Conservation (phyloP, 1,140 invertebrate species). For the Lethrus apterus region DNA sequence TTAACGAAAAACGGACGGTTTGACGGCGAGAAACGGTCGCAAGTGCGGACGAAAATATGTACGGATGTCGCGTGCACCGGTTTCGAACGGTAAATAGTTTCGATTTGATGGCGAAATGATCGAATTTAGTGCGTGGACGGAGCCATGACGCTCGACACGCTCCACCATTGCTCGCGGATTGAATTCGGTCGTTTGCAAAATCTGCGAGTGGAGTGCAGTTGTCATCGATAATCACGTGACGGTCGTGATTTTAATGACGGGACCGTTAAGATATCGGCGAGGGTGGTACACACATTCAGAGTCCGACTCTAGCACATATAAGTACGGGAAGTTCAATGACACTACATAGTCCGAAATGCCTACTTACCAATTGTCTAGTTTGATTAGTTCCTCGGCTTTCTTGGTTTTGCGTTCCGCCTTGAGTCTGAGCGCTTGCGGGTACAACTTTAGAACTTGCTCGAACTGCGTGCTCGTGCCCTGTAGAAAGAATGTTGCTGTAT, state of each 20-base stretch:
- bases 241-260: constrained; percentile 54
- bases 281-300: constrained; percentile 46
- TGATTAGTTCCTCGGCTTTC: constrained; percentile 87
- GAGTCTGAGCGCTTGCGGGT: constrained; percentile 76
- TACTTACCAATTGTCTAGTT: constrained; percentile 86
- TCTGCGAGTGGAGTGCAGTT: constrained; percentile 35
- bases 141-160: constrained; percentile 30
- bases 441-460: constrained; percentile 79
- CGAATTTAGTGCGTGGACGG: constrained; percentile 6
- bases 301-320: constrained; percentile 32
- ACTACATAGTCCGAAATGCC: constrained; percentile 16
- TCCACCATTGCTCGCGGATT: background rate
- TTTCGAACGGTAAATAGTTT: too few species aligned
- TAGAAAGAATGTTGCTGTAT: constrained; percentile 84
- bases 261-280: constrained; percentile 49
- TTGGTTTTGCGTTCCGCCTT: constrained; percentile 83
- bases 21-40: too few species aligned
- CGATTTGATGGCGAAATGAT: too few species aligned
- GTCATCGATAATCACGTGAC: constrained; percentile 56
- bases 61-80: background rate
- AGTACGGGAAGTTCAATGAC: constrained; percentile 45
- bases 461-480: constrained; percentile 80
- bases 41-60: background rate
- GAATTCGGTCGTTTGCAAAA: constrained; percentile 6
- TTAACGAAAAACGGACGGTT: too few species aligned